phyloP scores from a whole-genome alignment of 2,888 invertebrate genomes.

The Anagyrus pseudococci region DNA sequence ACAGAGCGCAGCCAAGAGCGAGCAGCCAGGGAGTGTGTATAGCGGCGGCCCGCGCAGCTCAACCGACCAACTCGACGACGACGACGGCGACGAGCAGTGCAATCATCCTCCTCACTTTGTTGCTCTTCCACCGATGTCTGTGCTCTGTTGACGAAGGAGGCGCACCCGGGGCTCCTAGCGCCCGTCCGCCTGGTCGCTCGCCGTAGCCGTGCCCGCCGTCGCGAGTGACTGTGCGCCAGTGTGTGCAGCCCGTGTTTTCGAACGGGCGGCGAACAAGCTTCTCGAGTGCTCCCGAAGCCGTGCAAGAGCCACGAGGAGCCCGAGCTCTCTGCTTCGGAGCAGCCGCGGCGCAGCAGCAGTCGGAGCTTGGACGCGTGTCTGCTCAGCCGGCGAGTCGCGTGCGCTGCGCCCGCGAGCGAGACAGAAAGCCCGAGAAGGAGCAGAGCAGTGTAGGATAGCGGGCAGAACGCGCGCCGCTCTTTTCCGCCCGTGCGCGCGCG shows the following conservation, averaged over 20 bases:
- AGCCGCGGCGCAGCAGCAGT: no score
- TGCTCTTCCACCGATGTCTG: no score
- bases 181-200: background rate
- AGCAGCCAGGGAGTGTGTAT: background rate
- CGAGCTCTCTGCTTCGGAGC: no score
- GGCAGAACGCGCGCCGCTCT: background rate
- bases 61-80: constrained; percentile 45
- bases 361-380: no score
- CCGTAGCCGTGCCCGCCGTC: background rate
- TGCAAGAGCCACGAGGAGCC: background rate
- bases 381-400: background rate
- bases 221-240: background rate
- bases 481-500: background rate
- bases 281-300: background rate
- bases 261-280: background rate
- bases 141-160: no score
- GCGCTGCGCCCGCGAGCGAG: background rate
- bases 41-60: background rate
- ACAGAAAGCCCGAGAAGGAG: background rate
- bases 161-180: no score
- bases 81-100: constrained; percentile 38
- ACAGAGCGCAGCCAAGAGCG: constrained; percentile 60
- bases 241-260: no score
- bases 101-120: no score
- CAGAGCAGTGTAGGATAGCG: background rate